Evolutionary conservation across 2,113 vertebrate genomes (phyloP).

Genomic region (rat (Rattus norvegicus)): DNA sequence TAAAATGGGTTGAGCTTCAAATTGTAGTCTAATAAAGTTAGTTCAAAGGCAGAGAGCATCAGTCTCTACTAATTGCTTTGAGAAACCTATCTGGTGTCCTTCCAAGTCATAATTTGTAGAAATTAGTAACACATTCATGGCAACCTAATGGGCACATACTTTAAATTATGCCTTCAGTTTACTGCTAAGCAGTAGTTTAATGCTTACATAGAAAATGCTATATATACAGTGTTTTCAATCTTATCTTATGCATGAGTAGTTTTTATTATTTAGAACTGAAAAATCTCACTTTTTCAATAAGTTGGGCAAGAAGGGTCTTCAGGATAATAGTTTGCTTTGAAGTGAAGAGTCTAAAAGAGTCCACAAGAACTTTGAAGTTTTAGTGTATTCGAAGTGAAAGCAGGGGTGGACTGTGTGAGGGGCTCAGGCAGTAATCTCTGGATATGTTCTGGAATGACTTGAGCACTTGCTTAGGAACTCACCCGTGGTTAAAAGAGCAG

Average conservation of each 20-base stretch:
- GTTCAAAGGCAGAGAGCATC: neutral
- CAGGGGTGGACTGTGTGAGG: neutral
- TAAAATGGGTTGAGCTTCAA: neutral
- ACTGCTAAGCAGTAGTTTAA: neutral
- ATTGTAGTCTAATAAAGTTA: neutral
- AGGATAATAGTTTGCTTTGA: constrained; percentile 32
- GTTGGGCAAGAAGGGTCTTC: neutral
- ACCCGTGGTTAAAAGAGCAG: neutral
- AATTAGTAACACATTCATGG: constrained; percentile 47
- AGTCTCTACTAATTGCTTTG: neutral
- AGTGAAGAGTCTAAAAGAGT: neutral
- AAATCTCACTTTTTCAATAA: constrained; percentile 26
- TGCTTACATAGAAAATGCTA: neutral
- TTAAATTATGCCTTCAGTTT: constrained; percentile 34
- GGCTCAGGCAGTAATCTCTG: neutral
- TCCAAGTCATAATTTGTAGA: constrained; percentile 4
- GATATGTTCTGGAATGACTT: neutral
- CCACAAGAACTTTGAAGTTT: neutral
- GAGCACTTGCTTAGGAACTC: neutral
- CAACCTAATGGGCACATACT: constrained; percentile 31
- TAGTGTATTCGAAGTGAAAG: neutral
- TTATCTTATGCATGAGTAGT: constrained; percentile 19
- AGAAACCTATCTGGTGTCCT: neutral
- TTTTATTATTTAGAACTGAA: constrained; percentile 39
- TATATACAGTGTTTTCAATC: neutral